These are phyloP conservation scores for Siniperca knerii DNA, from an alignment of 2,113 vertebrate genomes.

Conservation along the genomic window DNA sequence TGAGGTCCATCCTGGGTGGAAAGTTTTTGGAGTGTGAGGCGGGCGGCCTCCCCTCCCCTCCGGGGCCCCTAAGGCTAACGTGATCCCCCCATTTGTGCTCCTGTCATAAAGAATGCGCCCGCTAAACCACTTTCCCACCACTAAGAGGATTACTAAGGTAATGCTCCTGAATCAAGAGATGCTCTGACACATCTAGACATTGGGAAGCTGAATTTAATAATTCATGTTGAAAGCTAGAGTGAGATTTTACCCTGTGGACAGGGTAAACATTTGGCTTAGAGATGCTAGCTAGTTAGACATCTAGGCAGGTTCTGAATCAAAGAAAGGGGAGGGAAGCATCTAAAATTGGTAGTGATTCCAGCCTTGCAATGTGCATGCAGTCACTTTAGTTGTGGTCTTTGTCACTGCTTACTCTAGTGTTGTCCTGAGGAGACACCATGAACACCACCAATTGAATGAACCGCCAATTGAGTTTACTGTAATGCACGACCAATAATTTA, in stretches of 20 bases:
- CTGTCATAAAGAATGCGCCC: constrained; percentile 80
- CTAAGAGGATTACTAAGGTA: constrained; percentile 85
- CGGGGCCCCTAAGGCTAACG: constrained; percentile 77
- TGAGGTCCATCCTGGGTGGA: constrained; percentile 71
- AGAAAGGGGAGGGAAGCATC: neutral
- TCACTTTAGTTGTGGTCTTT: neutral
- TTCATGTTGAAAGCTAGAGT: constrained; percentile 52
- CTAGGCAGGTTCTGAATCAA: neutral
- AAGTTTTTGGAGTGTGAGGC: constrained; percentile 77
- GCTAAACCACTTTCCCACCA: constrained; percentile 84
- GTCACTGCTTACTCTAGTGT: neutral
- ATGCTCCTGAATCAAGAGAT: constrained; percentile 79
- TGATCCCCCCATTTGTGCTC: constrained; percentile 80
- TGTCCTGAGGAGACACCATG: neutral
- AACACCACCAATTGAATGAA: no score
- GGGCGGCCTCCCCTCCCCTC: constrained; percentile 48
- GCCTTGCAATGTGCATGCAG: neutral
- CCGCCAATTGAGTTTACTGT: neutral
- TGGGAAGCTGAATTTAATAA: constrained; percentile 68
- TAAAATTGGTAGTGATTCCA: neutral
- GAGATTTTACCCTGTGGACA: constrained; percentile 24
- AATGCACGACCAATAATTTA: no score
- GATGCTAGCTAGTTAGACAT: neutral
- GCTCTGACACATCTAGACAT: constrained; percentile 72
- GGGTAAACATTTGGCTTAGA: neutral